A percentile compares a stretch with the other conserved stretches of the same genome.
phyloP scores from a whole-genome alignment of 2,888 invertebrate genomes.

The Octodonta nipae region DNA sequence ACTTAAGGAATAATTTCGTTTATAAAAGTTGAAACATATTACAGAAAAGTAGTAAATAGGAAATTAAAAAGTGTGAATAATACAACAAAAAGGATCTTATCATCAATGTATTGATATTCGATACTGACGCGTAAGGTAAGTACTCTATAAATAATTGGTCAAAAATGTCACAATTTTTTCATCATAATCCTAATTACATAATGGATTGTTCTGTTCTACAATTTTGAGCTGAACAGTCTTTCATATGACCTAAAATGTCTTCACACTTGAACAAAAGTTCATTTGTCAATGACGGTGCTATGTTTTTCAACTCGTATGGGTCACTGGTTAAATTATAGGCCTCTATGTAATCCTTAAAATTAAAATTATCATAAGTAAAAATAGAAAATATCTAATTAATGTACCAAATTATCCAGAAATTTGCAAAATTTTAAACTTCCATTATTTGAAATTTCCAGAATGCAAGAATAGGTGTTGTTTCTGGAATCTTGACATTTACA shows the following conservation, averaged over 20 bases:
- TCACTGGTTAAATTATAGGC: constrained; percentile 61
- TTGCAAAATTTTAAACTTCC: constrained; percentile 49
- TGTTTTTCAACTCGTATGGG: constrained; percentile 58
- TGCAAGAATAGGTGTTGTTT: constrained; percentile 73
- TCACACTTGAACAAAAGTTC: constrained; percentile 3
- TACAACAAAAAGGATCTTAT: too few species aligned
- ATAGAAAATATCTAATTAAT: constrained; percentile 4
- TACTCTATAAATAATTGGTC: too few species aligned
- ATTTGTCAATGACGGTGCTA: constrained; percentile 26
- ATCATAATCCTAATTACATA: too few species aligned
- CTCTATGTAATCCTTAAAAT: constrained; percentile 53
- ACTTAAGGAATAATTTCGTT: too few species aligned
- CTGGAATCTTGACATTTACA: constrained; percentile 77
- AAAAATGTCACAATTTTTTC: too few species aligned
- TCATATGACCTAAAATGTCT: constrained; percentile 3
- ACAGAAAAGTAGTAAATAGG: too few species aligned
- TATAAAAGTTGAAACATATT: too few species aligned
- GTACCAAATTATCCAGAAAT: constrained; percentile 46
- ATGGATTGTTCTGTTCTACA: too few species aligned
- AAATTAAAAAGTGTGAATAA: too few species aligned
- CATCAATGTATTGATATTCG: too few species aligned
- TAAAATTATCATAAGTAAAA: constrained; percentile 17
- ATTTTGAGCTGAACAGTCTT: constrained; percentile 11
- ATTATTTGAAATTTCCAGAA: constrained; percentile 48
- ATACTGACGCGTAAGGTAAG: too few species aligned